A percentile compares a stretch with the other conserved stretches of the same genome.
These are phyloP conservation scores for Ligdia adustata DNA, from an alignment of 2,888 invertebrate species.

Conservation along the genomic window DNA sequence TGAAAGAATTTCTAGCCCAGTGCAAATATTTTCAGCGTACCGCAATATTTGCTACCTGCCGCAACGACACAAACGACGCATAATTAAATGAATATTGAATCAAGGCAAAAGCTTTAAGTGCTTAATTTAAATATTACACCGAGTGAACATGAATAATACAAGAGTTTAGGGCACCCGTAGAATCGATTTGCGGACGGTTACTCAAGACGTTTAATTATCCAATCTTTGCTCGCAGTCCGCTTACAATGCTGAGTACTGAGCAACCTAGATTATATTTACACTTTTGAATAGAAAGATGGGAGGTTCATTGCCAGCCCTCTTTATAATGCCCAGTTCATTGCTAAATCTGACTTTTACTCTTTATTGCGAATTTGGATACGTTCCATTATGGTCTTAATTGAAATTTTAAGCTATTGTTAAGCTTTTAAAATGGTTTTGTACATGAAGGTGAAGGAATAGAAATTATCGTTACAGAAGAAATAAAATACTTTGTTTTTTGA, in stretches of 20 bases:
- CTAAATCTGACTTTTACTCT: too few relatives aligned
- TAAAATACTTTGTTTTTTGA: too few relatives aligned
- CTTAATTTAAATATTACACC: conserved; percentile 63
- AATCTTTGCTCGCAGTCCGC: conserved; percentile 25
- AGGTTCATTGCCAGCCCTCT: conserved; percentile 16
- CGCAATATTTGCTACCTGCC: neutral
- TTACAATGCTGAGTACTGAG: conserved; percentile 15
- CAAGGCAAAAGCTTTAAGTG: conserved; percentile 51
- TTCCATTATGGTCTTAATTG: too few relatives aligned
- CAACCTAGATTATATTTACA: conserved; percentile 17
- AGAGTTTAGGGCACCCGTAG: conserved; percentile 46
- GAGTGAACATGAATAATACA: conserved; percentile 60
- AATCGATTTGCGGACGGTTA: conserved; percentile 42
- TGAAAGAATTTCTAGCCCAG: too few relatives aligned
- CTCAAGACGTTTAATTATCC: conserved; percentile 44
- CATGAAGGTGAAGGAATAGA: too few relatives aligned
- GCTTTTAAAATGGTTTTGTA: too few relatives aligned
- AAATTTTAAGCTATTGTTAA: too few relatives aligned
- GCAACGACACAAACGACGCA: conserved; percentile 34
- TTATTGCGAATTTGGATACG: too few relatives aligned
- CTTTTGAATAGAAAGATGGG: conserved; percentile 7
- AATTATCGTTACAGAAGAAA: too few relatives aligned
- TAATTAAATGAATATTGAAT: conserved; percentile 58
- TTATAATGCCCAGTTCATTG: conserved; percentile 2
- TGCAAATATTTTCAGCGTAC: too few relatives aligned